Percentiles rank a stretch among this genome's conserved stretches.
phyloP scores from a whole-genome alignment of 2,113 vertebrate species.

The Hippocampus comes region DNA sequence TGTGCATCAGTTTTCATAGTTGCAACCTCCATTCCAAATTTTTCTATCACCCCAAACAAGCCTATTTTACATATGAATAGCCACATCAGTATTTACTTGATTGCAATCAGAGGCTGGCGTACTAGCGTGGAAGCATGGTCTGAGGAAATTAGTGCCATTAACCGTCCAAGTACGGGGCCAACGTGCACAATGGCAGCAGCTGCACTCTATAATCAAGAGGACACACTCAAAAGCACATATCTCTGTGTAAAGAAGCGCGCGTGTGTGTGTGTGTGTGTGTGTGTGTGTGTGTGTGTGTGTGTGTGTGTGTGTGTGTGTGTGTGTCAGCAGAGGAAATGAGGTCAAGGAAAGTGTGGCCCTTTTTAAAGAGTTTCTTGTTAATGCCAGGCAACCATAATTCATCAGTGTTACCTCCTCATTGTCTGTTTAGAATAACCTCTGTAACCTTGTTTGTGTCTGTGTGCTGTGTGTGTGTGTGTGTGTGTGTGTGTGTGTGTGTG shows the following conservation, averaged over 20 bases:
- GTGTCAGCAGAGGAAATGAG: conserved; percentile 23
- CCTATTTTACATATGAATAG: conserved; percentile 10
- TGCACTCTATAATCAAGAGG: conserved; percentile 36
- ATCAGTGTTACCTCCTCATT: conserved; percentile 15
- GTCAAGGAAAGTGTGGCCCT: conserved; percentile 40
- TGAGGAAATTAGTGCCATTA: conserved; percentile 53
- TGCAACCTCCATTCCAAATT: neutral
- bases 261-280: too few species aligned
- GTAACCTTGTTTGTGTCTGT: neutral
- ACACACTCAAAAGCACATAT: conserved; percentile 25
- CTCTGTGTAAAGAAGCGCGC: neutral
- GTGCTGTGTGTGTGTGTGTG: too few species aligned
- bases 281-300: too few species aligned
- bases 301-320: neutral
- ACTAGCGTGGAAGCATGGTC: conserved; percentile 42
- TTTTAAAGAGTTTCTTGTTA: conserved; percentile 50
- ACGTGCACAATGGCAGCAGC: conserved; percentile 41
- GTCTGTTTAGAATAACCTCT: conserved; percentile 38
- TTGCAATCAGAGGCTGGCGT: conserved; percentile 49
- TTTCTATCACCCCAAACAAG: neutral
- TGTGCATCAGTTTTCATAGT: neutral
- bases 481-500: too few species aligned
- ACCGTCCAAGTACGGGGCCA: conserved; percentile 47
- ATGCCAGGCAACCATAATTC: conserved; percentile 35
- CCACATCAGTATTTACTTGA: conserved; percentile 5